Evolutionary conservation across 2,888 invertebrate species (phyloP).

Genomic region (Galerucella nymphaeae): DNA sequence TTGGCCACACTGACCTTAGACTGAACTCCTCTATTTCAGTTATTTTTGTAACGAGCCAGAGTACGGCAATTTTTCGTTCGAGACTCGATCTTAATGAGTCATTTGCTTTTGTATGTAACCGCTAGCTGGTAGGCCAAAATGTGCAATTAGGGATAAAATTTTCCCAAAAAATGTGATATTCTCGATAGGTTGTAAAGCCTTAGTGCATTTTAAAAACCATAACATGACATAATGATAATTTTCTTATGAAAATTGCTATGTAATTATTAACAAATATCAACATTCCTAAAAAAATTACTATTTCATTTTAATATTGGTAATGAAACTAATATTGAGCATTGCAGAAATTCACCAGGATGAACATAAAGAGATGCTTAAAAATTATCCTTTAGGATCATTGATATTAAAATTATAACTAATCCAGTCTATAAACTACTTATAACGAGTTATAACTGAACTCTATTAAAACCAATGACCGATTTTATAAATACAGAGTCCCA

Average conservation of each 20-base stretch:
- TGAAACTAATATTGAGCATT: neutral
- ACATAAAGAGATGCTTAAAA: neutral
- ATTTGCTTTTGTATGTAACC: neutral
- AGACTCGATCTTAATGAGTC: too few species aligned
- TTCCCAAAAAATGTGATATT: neutral
- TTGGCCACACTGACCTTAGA: too few species aligned
- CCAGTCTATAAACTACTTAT: neutral
- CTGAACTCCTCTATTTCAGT: too few species aligned
- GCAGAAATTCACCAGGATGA: too few species aligned
- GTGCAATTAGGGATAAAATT: neutral
- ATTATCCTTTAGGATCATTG: neutral
- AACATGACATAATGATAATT: conserved; percentile 1
- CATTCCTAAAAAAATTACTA: neutral
- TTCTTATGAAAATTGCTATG: conserved; percentile 4
- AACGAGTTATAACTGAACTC: neutral
- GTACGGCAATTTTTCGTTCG: too few species aligned
- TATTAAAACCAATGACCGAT: neutral
- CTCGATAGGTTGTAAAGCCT: neutral
- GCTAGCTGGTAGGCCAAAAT: neutral
- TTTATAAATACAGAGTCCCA: neutral
- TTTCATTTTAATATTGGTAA: neutral
- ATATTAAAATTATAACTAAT: neutral
- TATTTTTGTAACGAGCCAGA: neutral
- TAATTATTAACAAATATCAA: conserved; percentile 3
- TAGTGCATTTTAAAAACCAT: neutral